These are phyloP conservation scores for Fragum sueziense DNA, from an alignment of 2,888 invertebrate species.

Conservation along the genomic window DNA sequence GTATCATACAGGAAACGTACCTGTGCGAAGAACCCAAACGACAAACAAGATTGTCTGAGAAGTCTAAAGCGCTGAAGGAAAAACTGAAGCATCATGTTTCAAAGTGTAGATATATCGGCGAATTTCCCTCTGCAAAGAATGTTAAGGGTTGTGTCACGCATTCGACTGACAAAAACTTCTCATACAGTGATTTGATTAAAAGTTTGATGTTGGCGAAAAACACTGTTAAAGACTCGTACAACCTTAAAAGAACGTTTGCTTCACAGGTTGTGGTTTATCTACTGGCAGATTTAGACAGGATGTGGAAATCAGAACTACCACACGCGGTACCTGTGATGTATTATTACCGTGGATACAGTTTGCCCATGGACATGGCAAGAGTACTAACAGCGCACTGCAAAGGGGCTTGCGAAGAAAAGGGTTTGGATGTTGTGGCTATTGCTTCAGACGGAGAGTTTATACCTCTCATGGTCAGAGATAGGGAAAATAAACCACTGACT, in stretches of 20 bases:
- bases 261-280: slow-evolving; percentile 50
- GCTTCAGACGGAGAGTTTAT: too few species aligned
- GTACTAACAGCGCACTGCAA: too few species aligned
- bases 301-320: slow-evolving; percentile 32
- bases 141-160: too few species aligned
- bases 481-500: too few species aligned
- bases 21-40: background rate
- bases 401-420: too few species aligned
- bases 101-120: background rate
- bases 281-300: slow-evolving; percentile 41
- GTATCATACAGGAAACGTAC: background rate
- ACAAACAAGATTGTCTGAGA: background rate
- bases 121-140: background rate
- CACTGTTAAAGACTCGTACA: too few species aligned
- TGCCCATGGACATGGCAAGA: slow-evolving; percentile 20
- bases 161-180: too few species aligned
- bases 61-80: background rate
- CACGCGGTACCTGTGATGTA: slow-evolving; percentile 39
- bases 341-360: slow-evolving; percentile 40
- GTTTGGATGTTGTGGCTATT: too few species aligned
- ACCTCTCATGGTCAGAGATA: too few species aligned
- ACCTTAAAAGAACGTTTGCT: too few species aligned
- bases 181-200: too few species aligned
- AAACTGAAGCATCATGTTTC: background rate
- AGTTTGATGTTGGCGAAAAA: too few species aligned